Conservation (phyloP, 1,140 invertebrate species). For the Episyrphus balteatus region DNA sequence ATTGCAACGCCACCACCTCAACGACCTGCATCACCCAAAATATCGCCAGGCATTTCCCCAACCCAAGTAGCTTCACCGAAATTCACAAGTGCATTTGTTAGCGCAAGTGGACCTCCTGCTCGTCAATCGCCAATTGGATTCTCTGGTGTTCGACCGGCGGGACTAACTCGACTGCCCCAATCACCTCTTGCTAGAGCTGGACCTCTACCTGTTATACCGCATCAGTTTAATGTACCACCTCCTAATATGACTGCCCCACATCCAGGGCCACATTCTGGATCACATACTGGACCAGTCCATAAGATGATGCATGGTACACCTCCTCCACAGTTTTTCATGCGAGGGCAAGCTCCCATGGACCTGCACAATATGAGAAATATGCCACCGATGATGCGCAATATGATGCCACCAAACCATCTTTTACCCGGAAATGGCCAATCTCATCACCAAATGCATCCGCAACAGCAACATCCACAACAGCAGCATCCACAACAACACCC, state of each 20-base stretch:
- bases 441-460: neutral
- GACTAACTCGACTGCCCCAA: neutral
- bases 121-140: neutral
- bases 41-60: no score
- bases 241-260: neutral
- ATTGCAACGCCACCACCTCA: no score
- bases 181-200: neutral
- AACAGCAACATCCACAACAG: neutral
- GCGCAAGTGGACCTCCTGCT: no score
- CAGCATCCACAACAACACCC: neutral
- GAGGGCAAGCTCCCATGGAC: neutral
- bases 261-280: no score
- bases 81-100: no score
- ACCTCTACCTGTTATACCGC: neutral
- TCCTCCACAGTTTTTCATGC: neutral
- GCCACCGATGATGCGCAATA: neutral
- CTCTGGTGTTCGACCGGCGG: neutral
- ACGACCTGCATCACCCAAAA: no score
- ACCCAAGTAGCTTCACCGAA: no score
- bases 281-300: neutral
- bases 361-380: neutral
- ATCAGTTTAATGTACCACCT: neutral
- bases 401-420: neutral
- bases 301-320: neutral
- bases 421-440: neutral